Evolutionary conservation across 2,888 invertebrate species (phyloP).

Genomic region (Drosophila nigricruria): DNA sequence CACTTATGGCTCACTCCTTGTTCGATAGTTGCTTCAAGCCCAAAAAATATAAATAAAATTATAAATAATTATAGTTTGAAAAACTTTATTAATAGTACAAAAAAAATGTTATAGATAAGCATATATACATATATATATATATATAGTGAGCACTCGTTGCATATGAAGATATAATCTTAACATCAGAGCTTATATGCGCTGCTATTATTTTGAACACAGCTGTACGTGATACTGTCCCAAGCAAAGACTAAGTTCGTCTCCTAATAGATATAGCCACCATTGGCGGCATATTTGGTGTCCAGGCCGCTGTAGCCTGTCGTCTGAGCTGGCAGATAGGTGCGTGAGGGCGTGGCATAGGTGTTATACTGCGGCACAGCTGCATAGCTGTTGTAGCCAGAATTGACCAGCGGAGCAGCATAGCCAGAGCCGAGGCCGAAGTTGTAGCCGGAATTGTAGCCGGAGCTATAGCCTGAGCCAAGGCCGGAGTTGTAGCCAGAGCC

Average conservation of each 20-base stretch:
- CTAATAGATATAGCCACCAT: slow-evolving; percentile 81
- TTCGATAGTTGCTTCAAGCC: not conserved
- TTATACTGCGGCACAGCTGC: slow-evolving; percentile 58
- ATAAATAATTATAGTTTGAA: not conserved
- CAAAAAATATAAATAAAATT: not conserved
- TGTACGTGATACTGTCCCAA: not conserved
- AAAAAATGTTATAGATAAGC: slow-evolving; percentile 14
- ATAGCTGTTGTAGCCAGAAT: slow-evolving; percentile 55
- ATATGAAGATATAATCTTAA: too few relatives aligned
- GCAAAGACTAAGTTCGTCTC: not conserved
- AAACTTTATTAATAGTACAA: slow-evolving; percentile 21
- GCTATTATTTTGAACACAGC: too few relatives aligned
- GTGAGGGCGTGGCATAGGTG: slow-evolving; percentile 59
- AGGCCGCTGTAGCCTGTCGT: slow-evolving; percentile 50
- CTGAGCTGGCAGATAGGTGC: slow-evolving; percentile 55
- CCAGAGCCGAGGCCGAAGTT: slow-evolving; percentile 44
- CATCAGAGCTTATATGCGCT: too few relatives aligned
- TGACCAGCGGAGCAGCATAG: slow-evolving; percentile 24
- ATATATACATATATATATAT: slow-evolving; percentile 5
- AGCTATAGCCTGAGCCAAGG: slow-evolving; percentile 12
- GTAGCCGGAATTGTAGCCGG: slow-evolving; percentile 38
- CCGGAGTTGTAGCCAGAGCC: not conserved
- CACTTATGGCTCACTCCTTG: not conserved
- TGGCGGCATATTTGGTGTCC: slow-evolving; percentile 76
- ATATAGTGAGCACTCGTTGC: too few relatives aligned